These are phyloP conservation scores for Aporophyla nigra DNA, from an alignment of 2,888 invertebrate species.

Conservation along the genomic window DNA sequence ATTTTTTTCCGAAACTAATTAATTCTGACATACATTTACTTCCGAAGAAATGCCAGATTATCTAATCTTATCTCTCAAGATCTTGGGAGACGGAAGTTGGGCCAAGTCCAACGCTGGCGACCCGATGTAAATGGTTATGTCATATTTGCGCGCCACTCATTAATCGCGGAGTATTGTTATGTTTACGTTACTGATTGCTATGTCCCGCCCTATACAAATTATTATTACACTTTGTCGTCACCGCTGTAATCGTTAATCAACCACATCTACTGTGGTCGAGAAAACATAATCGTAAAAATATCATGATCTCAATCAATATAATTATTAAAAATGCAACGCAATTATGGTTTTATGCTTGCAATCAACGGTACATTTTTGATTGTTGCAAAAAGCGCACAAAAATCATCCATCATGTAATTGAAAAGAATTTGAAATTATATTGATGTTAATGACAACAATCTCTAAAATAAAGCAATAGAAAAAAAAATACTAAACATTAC, in stretches of 20 bases:
- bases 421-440: background rate
- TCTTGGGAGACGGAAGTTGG: constrained; percentile 4
- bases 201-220: background rate
- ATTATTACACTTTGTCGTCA: constrained; percentile 6
- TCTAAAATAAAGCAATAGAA: background rate
- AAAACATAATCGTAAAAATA: background rate
- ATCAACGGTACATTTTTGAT: background rate
- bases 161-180: constrained; percentile 19
- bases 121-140: constrained; percentile 28
- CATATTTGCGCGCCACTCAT: constrained; percentile 23
- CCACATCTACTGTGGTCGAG: background rate
- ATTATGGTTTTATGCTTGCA: background rate
- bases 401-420: background rate
- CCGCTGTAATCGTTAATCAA: background rate
- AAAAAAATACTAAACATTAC: no score
- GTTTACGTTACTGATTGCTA: constrained; percentile 36
- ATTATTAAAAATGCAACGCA: background rate
- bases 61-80: background rate
- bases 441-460: background rate
- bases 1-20: background rate
- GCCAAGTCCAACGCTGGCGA: constrained; percentile 20
- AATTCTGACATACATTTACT: background rate
- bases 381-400: background rate
- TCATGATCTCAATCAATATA: background rate
- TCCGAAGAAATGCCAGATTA: background rate